These are phyloP conservation scores for Galendromus occidentalis DNA, from an alignment of 1,140 invertebrate species.

Conservation along the genomic window DNA sequence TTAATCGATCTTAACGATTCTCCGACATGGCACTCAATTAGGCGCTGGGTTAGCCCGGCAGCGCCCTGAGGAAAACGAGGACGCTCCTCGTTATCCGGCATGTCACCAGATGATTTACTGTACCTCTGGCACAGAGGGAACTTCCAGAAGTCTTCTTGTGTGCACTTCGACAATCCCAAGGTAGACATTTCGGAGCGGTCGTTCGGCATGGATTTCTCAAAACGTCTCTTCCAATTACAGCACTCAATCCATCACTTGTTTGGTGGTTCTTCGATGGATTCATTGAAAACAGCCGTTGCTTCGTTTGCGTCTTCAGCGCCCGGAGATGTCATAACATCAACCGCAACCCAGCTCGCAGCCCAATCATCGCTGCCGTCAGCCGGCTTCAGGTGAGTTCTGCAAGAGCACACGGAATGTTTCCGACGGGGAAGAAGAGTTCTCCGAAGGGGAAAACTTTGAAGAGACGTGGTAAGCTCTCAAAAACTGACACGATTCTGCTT, in stretches of 20 bases:
- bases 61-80: too few relatives aligned
- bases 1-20: too few relatives aligned
- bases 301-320: not conserved
- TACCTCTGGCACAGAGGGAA: too few relatives aligned
- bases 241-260: constrained; percentile 9
- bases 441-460: not conserved
- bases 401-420: not conserved
- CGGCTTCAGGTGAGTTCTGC: not conserved
- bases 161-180: too few relatives aligned
- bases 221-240: not conserved
- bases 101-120: too few relatives aligned
- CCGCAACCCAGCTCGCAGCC: constrained; percentile 1
- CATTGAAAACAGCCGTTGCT: constrained; percentile 4
- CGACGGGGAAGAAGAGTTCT: not conserved
- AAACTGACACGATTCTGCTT: not conserved
- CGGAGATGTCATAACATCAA: not conserved
- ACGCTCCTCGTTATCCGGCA: too few relatives aligned
- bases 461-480: not conserved
- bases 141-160: too few relatives aligned
- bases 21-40: too few relatives aligned
- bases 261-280: constrained; percentile 6
- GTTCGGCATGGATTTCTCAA: too few relatives aligned
- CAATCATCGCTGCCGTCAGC: not conserved
- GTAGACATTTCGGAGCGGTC: too few relatives aligned
- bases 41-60: too few relatives aligned